These are phyloP conservation scores for Dynastes grantii DNA, from an alignment of 2,888 invertebrate species.

Conservation along the genomic window DNA sequence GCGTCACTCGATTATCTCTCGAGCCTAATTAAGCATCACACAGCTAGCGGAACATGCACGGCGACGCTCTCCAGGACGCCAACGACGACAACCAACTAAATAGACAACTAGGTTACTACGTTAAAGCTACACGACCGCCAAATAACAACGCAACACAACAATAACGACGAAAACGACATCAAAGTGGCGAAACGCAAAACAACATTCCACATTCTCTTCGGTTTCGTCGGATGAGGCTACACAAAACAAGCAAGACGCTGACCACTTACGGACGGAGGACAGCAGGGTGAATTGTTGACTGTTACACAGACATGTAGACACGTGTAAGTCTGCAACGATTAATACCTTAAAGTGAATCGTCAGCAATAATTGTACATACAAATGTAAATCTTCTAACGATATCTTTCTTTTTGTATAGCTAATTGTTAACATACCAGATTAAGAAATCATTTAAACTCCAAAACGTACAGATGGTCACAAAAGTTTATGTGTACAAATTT, in stretches of 20 bases:
- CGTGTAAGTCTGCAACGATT: constrained; percentile 85
- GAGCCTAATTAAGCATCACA: constrained; percentile 33
- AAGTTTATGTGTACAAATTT: too few species aligned
- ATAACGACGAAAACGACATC: constrained; percentile 48
- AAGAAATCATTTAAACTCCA: too few species aligned
- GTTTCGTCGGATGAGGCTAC: not conserved
- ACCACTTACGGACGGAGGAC: constrained; percentile 83
- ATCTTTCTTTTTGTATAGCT: too few species aligned
- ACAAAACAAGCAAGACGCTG: not conserved
- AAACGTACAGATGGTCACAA: too few species aligned
- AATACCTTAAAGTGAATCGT: constrained; percentile 1
- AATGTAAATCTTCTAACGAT: too few species aligned
- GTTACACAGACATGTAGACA: constrained; percentile 91
- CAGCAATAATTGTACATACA: too few species aligned
- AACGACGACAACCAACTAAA: not conserved
- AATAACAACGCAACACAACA: constrained; percentile 30
- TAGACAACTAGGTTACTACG: too few species aligned
- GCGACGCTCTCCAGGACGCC: not conserved
- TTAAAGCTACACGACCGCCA: constrained; percentile 15
- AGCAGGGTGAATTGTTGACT: constrained; percentile 89
- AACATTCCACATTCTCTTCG: not conserved
- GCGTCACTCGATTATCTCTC: constrained; percentile 25
- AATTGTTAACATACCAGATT: too few species aligned
- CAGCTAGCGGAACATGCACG: not conserved
- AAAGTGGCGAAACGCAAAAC: constrained; percentile 5